A percentile compares a stretch with the other conserved stretches of the same genome.
phyloP scores from a whole-genome alignment of 2,113 vertebrate genomes.

The Actenoides hombroni region DNA sequence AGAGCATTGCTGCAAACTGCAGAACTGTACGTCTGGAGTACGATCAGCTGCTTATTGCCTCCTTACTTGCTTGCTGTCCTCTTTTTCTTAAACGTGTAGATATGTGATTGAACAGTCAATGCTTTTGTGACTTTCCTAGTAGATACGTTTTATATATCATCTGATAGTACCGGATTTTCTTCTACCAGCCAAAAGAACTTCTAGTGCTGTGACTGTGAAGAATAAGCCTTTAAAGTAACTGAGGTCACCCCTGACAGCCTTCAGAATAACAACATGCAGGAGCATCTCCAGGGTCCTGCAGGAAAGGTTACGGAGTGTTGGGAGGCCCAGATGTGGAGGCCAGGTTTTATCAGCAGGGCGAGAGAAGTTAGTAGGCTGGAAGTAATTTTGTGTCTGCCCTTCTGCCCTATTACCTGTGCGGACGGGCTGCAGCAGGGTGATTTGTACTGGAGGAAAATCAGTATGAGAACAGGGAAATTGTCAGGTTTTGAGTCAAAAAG shows the following conservation, averaged over 20 bases:
- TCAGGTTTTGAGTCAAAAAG: background rate
- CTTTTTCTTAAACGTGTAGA: background rate
- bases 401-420: background rate
- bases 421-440: background rate
- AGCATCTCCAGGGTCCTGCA: background rate
- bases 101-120: background rate
- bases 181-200: background rate
- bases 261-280: background rate
- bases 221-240: background rate
- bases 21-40: background rate
- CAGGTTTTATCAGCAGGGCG: background rate
- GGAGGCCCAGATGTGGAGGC: background rate
- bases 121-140: background rate
- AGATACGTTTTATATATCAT: background rate
- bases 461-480: background rate
- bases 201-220: background rate
- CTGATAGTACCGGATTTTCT: background rate
- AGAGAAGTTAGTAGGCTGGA: constrained; percentile 5
- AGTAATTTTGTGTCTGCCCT: constrained; percentile 2
- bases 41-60: background rate
- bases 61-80: background rate
- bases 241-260: background rate
- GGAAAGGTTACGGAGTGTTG: background rate
- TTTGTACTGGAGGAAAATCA: background rate
- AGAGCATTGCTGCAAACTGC: background rate